A percentile compares a stretch with the other conserved stretches of the same genome.
Evolutionary conservation across 2,797 vertebrate species (phyloP).

Genomic region (Neostethus bicornis): DNA sequence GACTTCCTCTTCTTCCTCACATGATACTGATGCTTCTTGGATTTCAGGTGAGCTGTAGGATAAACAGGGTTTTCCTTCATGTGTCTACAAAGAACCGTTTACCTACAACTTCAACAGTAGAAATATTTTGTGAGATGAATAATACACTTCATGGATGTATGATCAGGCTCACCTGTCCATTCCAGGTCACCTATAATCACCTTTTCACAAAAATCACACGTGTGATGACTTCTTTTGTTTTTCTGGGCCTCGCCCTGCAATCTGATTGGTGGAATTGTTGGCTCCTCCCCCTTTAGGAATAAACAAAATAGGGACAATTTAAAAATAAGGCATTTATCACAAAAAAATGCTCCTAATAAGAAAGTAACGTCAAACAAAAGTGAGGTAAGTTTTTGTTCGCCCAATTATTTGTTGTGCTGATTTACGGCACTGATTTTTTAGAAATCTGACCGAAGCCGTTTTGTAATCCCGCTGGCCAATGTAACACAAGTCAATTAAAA

Average conservation of each 20-base stretch:
- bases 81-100: too few species aligned
- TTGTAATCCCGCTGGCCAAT: too few species aligned
- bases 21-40: constrained; percentile 89
- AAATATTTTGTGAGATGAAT: not conserved
- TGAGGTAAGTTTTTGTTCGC: too few species aligned
- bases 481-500: too few species aligned
- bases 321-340: not conserved
- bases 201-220: constrained; percentile 87
- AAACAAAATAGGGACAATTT: not conserved
- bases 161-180: constrained; percentile 86
- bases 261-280: constrained; percentile 78
- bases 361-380: not conserved
- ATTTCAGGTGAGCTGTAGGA: constrained; percentile 87
- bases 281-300: constrained; percentile 77
- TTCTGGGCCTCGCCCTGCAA: constrained; percentile 59
- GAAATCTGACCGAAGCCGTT: too few species aligned
- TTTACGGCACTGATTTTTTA: too few species aligned
- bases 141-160: not conserved
- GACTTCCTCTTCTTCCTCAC: constrained; percentile 85
- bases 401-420: too few species aligned
- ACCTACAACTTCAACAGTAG: not conserved
- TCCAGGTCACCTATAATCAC: constrained; percentile 93
- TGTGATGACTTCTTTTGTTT: constrained; percentile 83
- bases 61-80: not conserved
- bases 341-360: too few species aligned